phyloP scores from a whole-genome alignment of 2,888 invertebrate species.

The Drosophila gaucha region DNA sequence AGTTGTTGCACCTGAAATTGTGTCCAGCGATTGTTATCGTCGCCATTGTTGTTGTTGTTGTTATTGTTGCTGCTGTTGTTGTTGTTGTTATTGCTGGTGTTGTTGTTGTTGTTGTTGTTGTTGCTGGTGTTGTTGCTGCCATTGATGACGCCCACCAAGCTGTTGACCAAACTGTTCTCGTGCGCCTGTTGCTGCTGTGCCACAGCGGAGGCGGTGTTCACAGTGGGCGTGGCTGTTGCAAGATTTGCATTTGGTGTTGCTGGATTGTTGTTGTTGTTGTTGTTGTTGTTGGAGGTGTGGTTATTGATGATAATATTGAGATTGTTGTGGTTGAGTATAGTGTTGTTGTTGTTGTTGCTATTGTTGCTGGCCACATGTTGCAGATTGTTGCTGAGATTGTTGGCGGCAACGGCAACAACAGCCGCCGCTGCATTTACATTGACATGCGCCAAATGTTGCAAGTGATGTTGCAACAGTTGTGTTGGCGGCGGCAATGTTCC shows the following conservation, averaged over 20 bases:
- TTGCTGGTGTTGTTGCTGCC: slow-evolving; percentile 56
- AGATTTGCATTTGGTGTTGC: slow-evolving; percentile 77
- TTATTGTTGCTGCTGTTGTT: slow-evolving; percentile 51
- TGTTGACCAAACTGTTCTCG: slow-evolving; percentile 77
- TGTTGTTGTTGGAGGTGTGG: slow-evolving; percentile 62
- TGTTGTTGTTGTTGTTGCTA: slow-evolving; percentile 56
- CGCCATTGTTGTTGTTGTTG: slow-evolving; percentile 53
- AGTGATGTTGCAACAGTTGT: slow-evolving; percentile 84
- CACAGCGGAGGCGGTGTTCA: slow-evolving; percentile 67
- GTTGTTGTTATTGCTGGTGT: slow-evolving; percentile 54
- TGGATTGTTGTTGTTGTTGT: slow-evolving; percentile 71
- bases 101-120: slow-evolving; percentile 53
- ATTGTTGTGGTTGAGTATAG: slow-evolving; percentile 72
- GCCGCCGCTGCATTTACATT: slow-evolving; percentile 79
- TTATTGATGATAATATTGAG: slow-evolving; percentile 75
- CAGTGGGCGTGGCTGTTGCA: slow-evolving; percentile 68
- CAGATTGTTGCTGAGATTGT: slow-evolving; percentile 66
- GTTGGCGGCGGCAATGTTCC: slow-evolving; percentile 81
- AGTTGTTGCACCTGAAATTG: slow-evolving; percentile 85
- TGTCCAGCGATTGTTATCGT: slow-evolving; percentile 84
- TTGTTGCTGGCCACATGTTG: slow-evolving; percentile 43
- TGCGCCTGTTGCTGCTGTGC: slow-evolving; percentile 72
- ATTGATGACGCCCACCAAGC: slow-evolving; percentile 73
- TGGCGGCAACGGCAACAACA: slow-evolving; percentile 77
- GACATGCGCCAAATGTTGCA: slow-evolving; percentile 84